Evolutionary conservation across 2,113 vertebrate species (phyloP).

Genomic region (Cottus gobio): DNA sequence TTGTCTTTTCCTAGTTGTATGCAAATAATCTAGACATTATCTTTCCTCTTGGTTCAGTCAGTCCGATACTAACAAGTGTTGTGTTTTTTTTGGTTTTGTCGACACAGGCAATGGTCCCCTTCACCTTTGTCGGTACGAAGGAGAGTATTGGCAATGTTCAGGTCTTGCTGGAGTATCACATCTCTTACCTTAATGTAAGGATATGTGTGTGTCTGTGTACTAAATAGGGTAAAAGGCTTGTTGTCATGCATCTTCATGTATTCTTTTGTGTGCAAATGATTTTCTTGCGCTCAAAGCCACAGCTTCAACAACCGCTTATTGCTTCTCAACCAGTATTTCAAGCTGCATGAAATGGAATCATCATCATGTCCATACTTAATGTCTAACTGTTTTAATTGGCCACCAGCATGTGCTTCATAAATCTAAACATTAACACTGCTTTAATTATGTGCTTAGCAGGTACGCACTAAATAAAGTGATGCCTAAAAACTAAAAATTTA

Average conservation of each 20-base stretch:
- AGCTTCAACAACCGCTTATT: neutral
- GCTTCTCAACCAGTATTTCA: neutral
- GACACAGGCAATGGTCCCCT: slow-evolving; percentile 96
- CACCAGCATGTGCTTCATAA: slow-evolving; percentile 4
- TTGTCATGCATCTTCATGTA: slow-evolving; percentile 1
- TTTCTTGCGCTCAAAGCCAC: neutral
- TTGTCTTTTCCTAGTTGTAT: neutral
- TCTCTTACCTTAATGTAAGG: slow-evolving; percentile 96
- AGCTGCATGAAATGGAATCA: too few relatives aligned
- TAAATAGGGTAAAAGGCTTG: neutral
- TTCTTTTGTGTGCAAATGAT: neutral
- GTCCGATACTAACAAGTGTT: slow-evolving; percentile 58
- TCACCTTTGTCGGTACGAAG: slow-evolving; percentile 98
- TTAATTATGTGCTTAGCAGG: neutral
- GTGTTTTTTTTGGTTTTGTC: slow-evolving; percentile 62
- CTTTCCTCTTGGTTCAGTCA: neutral
- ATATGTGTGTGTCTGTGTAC: neutral
- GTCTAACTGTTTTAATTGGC: neutral
- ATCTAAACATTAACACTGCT: neutral
- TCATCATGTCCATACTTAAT: neutral
- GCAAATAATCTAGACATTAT: neutral
- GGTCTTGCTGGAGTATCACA: slow-evolving; percentile 97
- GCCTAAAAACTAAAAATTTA: neutral
- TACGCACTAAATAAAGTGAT: neutral
- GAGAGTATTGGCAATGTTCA: slow-evolving; percentile 97